Percentiles rank a stretch among this genome's conserved stretches.
These are phyloP conservation scores for Drosophila asahinai DNA, from an alignment of 1,140 invertebrate genomes.

Conservation along the genomic window DNA sequence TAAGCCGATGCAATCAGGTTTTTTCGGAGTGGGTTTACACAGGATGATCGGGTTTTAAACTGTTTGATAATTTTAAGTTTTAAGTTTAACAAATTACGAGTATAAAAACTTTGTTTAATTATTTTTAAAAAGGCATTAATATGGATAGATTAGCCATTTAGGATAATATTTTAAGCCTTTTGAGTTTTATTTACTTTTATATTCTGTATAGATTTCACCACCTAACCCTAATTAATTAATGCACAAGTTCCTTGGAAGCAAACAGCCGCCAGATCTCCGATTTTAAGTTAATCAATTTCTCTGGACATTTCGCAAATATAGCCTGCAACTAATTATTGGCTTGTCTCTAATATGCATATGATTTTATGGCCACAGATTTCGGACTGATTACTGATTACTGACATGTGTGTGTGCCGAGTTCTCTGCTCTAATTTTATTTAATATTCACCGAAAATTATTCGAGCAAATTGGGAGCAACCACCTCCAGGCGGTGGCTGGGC, in stretches of 20 bases:
- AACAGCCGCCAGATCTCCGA: background rate
- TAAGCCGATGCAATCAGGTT: constrained; percentile 7
- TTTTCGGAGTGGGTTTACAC: background rate
- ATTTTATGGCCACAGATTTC: constrained; percentile 17
- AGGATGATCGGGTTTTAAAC: background rate
- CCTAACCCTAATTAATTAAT: background rate
- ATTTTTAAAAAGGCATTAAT: too few relatives aligned
- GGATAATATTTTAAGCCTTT: background rate
- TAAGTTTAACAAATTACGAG: too few relatives aligned
- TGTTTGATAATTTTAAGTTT: too few relatives aligned
- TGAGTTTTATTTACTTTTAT: background rate
- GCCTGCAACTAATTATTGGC: constrained; percentile 27
- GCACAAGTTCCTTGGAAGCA: background rate
- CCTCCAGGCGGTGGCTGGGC: constrained; percentile 3
- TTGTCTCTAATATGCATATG: constrained; percentile 15
- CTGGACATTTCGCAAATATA: constrained; percentile 12
- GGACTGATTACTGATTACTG: constrained; percentile 25
- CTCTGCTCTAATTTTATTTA: constrained; percentile 11
- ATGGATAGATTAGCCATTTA: too few relatives aligned
- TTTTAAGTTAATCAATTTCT: constrained; percentile 23
- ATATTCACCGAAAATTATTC: constrained; percentile 35
- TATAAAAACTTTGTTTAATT: background rate
- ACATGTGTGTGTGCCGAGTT: constrained; percentile 1
- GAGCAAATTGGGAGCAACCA: constrained; percentile 11
- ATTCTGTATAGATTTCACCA: background rate